These are phyloP conservation scores for Mythimna vitellina DNA, from an alignment of 2,888 invertebrate genomes.

Conservation along the genomic window DNA sequence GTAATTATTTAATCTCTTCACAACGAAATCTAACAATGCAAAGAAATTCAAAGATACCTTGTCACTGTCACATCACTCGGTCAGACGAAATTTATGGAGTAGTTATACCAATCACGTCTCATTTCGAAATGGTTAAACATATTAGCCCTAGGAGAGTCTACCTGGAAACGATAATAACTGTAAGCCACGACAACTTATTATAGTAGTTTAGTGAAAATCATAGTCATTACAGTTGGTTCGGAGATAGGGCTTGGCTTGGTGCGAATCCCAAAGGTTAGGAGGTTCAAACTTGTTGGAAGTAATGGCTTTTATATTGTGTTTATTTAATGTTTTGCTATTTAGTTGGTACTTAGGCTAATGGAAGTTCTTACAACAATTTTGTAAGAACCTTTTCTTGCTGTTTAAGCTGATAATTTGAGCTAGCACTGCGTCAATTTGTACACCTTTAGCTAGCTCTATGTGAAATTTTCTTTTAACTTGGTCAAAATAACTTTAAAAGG, in stretches of 20 bases:
- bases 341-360: conserved; percentile 20
- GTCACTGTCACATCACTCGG: conserved; percentile 20
- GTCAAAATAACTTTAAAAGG: neutral
- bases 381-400: conserved; percentile 11
- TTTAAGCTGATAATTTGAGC: neutral
- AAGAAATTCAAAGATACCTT: conserved; percentile 27
- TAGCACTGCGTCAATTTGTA: neutral
- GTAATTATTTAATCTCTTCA: neutral
- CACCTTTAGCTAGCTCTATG: neutral
- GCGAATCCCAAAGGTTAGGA: conserved; percentile 53
- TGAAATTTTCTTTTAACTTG: neutral
- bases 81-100: conserved; percentile 40
- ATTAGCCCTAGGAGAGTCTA: conserved; percentile 46
- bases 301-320: conserved; percentile 40
- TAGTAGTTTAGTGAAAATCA: conserved; percentile 52
- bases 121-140: conserved; percentile 49
- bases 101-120: conserved; percentile 35
- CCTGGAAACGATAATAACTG: conserved; percentile 46
- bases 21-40: neutral
- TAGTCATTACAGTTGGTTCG: conserved; percentile 37
- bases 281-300: conserved; percentile 35
- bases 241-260: conserved; percentile 39
- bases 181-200: conserved; percentile 44
- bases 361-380: neutral
- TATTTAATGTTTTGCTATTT: conserved; percentile 29